These are phyloP conservation scores for Microtus montanus DNA, from an alignment of 2,113 vertebrate species.

Conservation along the genomic window DNA sequence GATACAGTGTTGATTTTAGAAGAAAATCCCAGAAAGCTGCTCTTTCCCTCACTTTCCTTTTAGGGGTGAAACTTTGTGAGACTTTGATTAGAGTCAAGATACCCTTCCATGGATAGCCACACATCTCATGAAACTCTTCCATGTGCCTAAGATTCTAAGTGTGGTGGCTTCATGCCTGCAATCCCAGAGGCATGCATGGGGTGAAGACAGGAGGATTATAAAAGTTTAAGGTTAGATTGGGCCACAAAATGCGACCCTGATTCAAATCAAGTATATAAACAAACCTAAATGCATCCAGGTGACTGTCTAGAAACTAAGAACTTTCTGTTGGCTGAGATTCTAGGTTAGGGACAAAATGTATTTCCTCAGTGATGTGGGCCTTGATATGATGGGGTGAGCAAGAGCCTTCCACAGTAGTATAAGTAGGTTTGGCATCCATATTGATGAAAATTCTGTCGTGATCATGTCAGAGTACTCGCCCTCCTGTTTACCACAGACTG, in stretches of 20 bases:
- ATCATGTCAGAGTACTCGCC: conserved; percentile 2
- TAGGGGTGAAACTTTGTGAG: neutral
- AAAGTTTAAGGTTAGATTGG: neutral
- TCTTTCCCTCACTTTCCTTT: neutral
- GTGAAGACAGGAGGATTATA: too few relatives aligned
- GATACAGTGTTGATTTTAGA: neutral
- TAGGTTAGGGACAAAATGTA: conserved; percentile 50
- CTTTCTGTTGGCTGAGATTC: neutral
- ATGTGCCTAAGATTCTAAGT: neutral
- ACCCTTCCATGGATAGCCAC: neutral
- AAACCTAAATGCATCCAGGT: conserved; percentile 23
- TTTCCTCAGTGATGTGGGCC: neutral
- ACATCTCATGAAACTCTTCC: neutral
- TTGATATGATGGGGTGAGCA: too few relatives aligned
- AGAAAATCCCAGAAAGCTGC: conserved; percentile 18
- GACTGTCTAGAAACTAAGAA: conserved; percentile 27
- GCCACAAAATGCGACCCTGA: neutral
- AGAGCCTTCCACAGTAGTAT: neutral
- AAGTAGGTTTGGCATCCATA: neutral
- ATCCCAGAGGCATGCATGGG: neutral
- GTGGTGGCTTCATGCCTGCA: neutral
- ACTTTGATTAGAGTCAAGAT: neutral
- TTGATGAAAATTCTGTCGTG: conserved; percentile 32
- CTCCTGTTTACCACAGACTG: neutral
- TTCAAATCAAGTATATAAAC: neutral